Evolutionary conservation across 1,140 invertebrate genomes (phyloP), one percentile per base, ranked within the genome.

Genomic region (Drosophila nasuta): DNA sequence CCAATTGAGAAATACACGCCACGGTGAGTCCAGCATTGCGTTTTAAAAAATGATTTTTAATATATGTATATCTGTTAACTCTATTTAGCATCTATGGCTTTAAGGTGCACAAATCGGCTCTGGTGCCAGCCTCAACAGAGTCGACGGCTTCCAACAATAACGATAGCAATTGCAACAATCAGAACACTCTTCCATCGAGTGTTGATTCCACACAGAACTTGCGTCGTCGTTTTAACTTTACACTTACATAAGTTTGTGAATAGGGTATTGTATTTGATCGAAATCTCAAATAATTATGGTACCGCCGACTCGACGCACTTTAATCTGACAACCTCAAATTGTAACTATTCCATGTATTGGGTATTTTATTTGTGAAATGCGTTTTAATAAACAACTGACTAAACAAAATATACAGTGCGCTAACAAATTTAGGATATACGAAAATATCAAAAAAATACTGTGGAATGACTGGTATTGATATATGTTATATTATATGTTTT

Each of bases 11-110:
- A 62, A 8, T 79, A 71, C 11, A 62, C 45, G 1, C 75, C 75
- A 51, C 63, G 73, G 73, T 76, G 0, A 54, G 71, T 69, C 0
- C 2, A 20, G 8, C 2, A 13, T 25, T 20, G 4, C 13, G 52
- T 17, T 46, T 15, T 15, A 4, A 1, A 56, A 11, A 43, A 11
- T 1, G 17, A 25, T 0, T 43, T 43, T 25, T 13, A 2, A 13
- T 0, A 43, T 20, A 57, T 0, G 28, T 20, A 57, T 17, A 20
- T 17, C 28, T 38, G 11, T 1, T n/a, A 30, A 25, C 5, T n/a
- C 7, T 1, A 5, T 8, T 7, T n/a, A 59, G 73, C n/a, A 30
- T 76, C 0, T 72, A 60, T 13, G 73, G 73, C 41, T 76, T 76
- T 5, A 35, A 71, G 56, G 1, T 76, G 45, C 73, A 76, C 41